Percentiles rank a stretch among this genome's conserved stretches.
Conservation (phyloP, 1,140 invertebrate genomes). For the Penaeus indicus region DNA sequence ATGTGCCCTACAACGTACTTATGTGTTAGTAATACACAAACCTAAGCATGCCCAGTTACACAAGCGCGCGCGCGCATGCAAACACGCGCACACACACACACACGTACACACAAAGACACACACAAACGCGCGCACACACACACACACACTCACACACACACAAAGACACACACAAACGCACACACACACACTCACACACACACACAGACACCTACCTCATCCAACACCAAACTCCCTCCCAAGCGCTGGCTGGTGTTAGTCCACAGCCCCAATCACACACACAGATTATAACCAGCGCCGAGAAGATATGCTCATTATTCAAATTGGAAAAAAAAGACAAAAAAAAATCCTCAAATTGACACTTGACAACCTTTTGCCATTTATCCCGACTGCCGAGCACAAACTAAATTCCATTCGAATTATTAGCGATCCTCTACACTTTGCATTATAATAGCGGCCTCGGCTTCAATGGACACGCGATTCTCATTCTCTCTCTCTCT, state of each 20-base stretch:
- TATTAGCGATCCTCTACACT: conserved; percentile 22
- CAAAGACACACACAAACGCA: no score
- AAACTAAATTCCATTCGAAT: conserved; percentile 25
- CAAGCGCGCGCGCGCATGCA: neutral
- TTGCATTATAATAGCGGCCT: conserved; percentile 3
- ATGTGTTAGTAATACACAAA: neutral
- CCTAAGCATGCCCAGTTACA: neutral
- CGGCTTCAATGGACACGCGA: neutral
- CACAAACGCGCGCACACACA: no score
- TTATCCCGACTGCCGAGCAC: conserved; percentile 1
- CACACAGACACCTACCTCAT: no score
- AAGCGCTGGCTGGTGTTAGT: no score
- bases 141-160: no score
- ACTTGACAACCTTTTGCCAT: conserved; percentile 17
- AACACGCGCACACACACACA: neutral
- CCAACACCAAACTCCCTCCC: no score
- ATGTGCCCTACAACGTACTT: no score
- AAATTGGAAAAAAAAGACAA: neutral
- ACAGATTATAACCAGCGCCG: no score
- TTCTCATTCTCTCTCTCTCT: neutral
- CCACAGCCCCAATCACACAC: no score
- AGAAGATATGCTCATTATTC: neutral
- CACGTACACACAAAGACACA: no score
- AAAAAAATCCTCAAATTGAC: neutral
- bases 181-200: no score